These are phyloP conservation scores for Campaea margaritaria DNA, from an alignment of 2,888 invertebrate species.

Conservation along the genomic window DNA sequence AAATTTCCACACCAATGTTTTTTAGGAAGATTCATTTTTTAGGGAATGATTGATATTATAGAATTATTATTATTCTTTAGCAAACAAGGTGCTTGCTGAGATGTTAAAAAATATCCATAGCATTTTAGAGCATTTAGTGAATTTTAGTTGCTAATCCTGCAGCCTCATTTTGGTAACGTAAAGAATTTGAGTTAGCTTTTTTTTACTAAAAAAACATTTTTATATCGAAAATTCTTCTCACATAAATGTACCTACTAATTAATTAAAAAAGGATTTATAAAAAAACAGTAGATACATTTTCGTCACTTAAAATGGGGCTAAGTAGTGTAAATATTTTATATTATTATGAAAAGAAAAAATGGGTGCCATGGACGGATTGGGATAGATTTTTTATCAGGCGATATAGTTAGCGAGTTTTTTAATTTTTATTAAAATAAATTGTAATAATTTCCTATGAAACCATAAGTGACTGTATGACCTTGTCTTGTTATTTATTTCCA, in stretches of 20 bases:
- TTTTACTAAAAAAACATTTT: no score
- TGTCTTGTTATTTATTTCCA: slow-evolving; percentile 27
- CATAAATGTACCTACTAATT: no score
- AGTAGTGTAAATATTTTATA: slow-evolving; percentile 31
- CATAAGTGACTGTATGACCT: slow-evolving; percentile 12
- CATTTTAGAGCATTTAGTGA: slow-evolving; percentile 75
- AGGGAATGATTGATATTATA: no score
- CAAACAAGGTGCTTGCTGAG: slow-evolving; percentile 66
- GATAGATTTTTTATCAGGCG: slow-evolving; percentile 8
- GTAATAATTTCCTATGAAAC: slow-evolving; percentile 11
- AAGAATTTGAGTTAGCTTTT: neutral
- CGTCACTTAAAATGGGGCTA: slow-evolving; percentile 4
- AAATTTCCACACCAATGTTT: no score
- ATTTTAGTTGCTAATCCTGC: slow-evolving; percentile 58
- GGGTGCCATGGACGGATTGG: slow-evolving; percentile 38
- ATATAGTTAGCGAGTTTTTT: slow-evolving; percentile 1
- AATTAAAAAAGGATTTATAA: no score
- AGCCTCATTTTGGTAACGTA: slow-evolving; percentile 2
- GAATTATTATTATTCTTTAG: no score
- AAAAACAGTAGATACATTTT: slow-evolving; percentile 3
- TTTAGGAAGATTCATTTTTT: no score
- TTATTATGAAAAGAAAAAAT: slow-evolving; percentile 22
- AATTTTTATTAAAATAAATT: slow-evolving; percentile 10
- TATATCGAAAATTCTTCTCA: no score
- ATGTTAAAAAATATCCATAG: slow-evolving; percentile 60